These are phyloP conservation scores for Arremon brunneinucha DNA, from an alignment of 2,797 vertebrate genomes.

Conservation along the genomic window DNA sequence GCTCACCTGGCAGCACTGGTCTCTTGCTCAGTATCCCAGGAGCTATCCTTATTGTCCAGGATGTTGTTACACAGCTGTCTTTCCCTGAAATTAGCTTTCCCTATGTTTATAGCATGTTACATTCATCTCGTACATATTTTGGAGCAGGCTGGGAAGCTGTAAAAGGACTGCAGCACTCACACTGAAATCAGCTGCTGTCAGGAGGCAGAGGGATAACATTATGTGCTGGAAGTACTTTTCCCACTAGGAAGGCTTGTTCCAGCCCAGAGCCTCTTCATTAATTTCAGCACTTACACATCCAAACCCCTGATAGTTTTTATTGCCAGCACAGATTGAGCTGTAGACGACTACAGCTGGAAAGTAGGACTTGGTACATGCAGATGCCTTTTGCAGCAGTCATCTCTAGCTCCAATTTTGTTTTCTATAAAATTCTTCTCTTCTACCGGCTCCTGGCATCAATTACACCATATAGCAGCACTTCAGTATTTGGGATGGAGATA, in stretches of 20 bases:
- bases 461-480: background rate
- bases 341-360: background rate
- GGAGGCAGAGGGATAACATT: background rate
- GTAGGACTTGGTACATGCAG: background rate
- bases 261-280: background rate
- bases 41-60: background rate
- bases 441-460: background rate
- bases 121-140: background rate
- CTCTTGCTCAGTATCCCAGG: background rate
- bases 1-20: background rate
- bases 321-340: background rate
- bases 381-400: background rate
- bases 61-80: background rate
- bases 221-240: background rate
- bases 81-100: background rate
- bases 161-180: background rate
- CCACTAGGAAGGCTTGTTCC: background rate
- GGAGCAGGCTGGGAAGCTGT: background rate
- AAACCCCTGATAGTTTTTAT: background rate
- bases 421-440: background rate
- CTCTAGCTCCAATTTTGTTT: background rate
- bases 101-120: background rate
- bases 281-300: background rate
- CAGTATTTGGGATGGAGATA: background rate
- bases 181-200: background rate